Evolutionary conservation across 1,140 invertebrate genomes (phyloP).

Genomic region (Ectropis grisescens): DNA sequence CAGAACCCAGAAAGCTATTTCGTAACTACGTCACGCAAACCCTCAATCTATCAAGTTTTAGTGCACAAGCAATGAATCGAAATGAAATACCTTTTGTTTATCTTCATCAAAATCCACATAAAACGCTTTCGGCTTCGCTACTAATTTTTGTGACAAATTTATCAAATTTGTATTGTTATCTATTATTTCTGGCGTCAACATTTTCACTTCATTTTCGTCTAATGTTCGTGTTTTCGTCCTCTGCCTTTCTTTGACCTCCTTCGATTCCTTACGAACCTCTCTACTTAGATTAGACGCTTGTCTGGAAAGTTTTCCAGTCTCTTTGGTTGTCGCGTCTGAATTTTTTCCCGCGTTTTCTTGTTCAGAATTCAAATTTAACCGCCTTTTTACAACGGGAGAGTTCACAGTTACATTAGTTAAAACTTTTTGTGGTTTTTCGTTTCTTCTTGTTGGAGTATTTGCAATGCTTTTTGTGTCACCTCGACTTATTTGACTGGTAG

Average conservation of each 20-base stretch:
- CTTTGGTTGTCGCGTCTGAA: slow-evolving; percentile 1
- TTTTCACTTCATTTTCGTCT: slow-evolving; percentile 51
- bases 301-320: slow-evolving; percentile 8
- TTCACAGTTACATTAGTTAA: slow-evolving; percentile 47
- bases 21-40: too few species aligned
- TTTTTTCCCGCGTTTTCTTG: slow-evolving; percentile 5
- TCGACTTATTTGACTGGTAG: slow-evolving; percentile 20
- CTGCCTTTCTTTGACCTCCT: slow-evolving; percentile 17
- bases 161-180: slow-evolving; percentile 46
- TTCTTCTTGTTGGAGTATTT: neutral
- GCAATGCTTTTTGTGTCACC: slow-evolving; percentile 1
- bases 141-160: slow-evolving; percentile 33
- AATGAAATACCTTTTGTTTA: slow-evolving; percentile 8
- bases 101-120: slow-evolving; percentile 41
- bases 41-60: neutral
- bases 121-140: slow-evolving; percentile 53
- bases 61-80: neutral
- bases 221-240: slow-evolving; percentile 56
- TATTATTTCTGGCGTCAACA: slow-evolving; percentile 35
- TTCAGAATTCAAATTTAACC: slow-evolving; percentile 15
- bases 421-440: slow-evolving; percentile 13
- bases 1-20: too few species aligned
- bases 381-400: slow-evolving; percentile 44
- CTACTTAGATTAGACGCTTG: too few species aligned
- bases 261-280: slow-evolving; percentile 2